Evolutionary conservation across 1,140 invertebrate species (phyloP).

Genomic region (Chironomus tepperi): DNA sequence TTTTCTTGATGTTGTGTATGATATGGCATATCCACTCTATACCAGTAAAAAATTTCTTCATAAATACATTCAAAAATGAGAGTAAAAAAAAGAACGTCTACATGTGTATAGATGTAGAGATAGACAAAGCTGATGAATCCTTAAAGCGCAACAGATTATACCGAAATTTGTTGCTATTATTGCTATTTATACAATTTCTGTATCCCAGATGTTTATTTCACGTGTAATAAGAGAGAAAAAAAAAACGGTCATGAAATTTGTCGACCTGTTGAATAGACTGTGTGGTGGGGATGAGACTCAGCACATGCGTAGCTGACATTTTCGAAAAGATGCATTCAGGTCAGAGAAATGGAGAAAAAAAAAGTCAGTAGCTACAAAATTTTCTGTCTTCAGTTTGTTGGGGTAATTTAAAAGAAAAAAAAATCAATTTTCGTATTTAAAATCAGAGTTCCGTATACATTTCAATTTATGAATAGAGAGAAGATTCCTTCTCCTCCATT

Average conservation of each 20-base stretch:
- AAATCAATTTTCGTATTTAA: too few relatives aligned
- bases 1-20: too few relatives aligned
- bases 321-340: background rate
- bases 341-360: background rate
- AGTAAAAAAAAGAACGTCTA: too few relatives aligned
- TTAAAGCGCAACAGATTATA: conserved; percentile 6
- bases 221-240: conserved; percentile 10
- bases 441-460: too few relatives aligned
- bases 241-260: conserved; percentile 6
- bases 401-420: too few relatives aligned
- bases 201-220: conserved; percentile 12
- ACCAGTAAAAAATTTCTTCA: too few relatives aligned
- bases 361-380: too few relatives aligned
- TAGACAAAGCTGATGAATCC: background rate
- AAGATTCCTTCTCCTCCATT: too few relatives aligned
- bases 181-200: conserved; percentile 14
- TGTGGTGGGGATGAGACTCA: background rate
- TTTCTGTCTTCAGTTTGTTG: too few relatives aligned
- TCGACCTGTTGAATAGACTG: conserved; percentile 11
- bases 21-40: too few relatives aligned
- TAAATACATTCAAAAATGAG: too few relatives aligned
- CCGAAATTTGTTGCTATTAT: background rate
- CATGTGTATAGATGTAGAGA: background rate
- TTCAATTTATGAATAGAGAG: too few relatives aligned
- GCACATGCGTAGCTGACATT: background rate